These are phyloP conservation scores for Cyclopterus lumpus DNA, from an alignment of 2,797 vertebrate species.

Conservation along the genomic window DNA sequence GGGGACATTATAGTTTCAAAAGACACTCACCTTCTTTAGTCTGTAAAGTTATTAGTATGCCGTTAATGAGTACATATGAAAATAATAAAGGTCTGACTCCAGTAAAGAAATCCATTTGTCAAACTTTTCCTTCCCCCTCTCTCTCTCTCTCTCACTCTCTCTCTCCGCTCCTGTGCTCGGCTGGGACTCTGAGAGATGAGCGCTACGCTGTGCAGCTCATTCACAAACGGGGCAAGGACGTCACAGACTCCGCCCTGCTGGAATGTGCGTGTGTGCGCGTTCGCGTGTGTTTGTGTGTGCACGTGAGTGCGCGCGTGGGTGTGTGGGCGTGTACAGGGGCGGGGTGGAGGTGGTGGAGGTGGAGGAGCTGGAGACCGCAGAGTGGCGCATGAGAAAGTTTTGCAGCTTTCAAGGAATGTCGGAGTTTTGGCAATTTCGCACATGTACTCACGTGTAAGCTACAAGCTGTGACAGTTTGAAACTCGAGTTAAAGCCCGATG, in stretches of 20 bases:
- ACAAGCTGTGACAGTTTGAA: neutral
- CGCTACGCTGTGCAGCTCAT: conserved; percentile 74
- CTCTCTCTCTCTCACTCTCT: neutral
- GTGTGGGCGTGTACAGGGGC: neutral
- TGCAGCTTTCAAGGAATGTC: conserved; percentile 45
- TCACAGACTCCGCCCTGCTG: conserved; percentile 79
- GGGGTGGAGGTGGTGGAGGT: conserved; percentile 17
- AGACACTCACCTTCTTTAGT: conserved; percentile 84
- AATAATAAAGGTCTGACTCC: conserved; percentile 79
- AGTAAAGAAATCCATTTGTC: conserved; percentile 78
- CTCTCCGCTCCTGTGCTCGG: conserved; percentile 49
- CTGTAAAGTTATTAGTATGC: conserved; percentile 81
- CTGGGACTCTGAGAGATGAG: conserved; percentile 58
- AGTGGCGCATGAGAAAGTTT: conserved; percentile 45
- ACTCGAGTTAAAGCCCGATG: neutral
- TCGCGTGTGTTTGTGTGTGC: conserved; percentile 4
- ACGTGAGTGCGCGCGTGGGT: neutral
- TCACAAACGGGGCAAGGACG: conserved; percentile 75
- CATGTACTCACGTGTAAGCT: neutral
- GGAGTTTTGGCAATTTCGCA: conserved; percentile 13
- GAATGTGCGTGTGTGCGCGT: conserved; percentile 68
- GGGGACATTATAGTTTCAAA: neutral
- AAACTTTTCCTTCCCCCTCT: conserved; percentile 45
- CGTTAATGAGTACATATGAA: conserved; percentile 80
- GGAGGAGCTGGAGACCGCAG: conserved; percentile 16